Evolutionary conservation across 1,140 invertebrate genomes (phyloP), one percentile per base, ranked within the genome.

Genomic region (Drosophila nebulosa): DNA sequence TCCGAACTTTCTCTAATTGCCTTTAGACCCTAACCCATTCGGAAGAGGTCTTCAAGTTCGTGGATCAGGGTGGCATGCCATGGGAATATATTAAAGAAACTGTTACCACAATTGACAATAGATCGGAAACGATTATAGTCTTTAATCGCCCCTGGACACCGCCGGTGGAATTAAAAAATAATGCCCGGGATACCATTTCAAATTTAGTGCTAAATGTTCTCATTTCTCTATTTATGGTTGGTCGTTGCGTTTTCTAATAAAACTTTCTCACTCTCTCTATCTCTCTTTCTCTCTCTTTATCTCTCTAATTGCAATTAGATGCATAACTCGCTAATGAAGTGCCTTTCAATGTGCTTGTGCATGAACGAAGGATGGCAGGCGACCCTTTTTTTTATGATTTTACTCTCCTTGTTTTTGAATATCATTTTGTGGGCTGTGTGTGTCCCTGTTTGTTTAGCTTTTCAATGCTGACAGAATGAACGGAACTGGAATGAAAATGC

Each of bases 391-490:
- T 52, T 74, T 39, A n/a, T n/a, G 35, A 58, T 63, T 35, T 52
- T 35, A 35, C 46, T 50, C 60, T 59, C 53, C 64, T 69, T 53
- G 52, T 79, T 50, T 74, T 69, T 79, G 62, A 66, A 74, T 62
- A 74, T 64, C 39, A 42, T 42, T 42, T 58, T 74, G 24, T 27
- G 21, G n/a, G 3, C 14, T 16, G 27, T 69, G 27, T 69, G 58
- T 42, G 56, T 69, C 64, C 61, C 52, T 61, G 66, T 80, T 86
- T 85, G 77, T 86, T 70, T 70, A 71, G 80, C 77, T 74, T 70
- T 86, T 74, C 74, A 78, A 24, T 50, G 32, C 52, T 57, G 53
- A 74, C 64, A 81, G 58, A 24, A 46, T 72, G 67, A 56, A 60
- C 52, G 46, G 42, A 18, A 26, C 24, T 21, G 55, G 46, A 30